Base-by-base conservation (phyloP, 2,113 vertebrate genomes). In the Phaethornis superciliosus region DNA sequence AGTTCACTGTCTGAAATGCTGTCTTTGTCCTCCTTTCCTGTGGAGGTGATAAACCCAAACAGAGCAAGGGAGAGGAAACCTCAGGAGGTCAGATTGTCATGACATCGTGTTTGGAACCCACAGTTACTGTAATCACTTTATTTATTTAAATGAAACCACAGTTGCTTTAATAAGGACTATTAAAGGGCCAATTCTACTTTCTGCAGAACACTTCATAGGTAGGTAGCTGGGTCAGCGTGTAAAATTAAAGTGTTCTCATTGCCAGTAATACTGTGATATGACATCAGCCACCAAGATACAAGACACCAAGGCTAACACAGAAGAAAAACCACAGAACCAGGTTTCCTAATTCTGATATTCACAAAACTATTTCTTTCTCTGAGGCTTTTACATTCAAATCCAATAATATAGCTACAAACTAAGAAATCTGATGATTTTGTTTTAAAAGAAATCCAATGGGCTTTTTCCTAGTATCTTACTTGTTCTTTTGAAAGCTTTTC, bases 401-500 rank as follows among this genome's bases (percentile, higher is more conserved):
- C 56, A 84, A 80, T 67, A 69, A 77, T 67, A 62, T 62, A 75
- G 22, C 35, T 72, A 68, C 63, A 82, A 79, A 60, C 27, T 72
- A 87, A 92, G 62, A 91, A 85, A 79, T 72, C 18, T 79, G 23
- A 32, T 89, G 60, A 55, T 12, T 76, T 89, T 28, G 20, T 84
- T 89, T 55, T 44, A n/a, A 85, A 91, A 85, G 3, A 85, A 69
- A 84, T 54, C 20, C 60, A 80, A 44, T 17, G 33, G 23, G 4
- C 9, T 70, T 85, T 87, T 88, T 51, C 51, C 46, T 85, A 62
- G 30, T 81, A 71, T 58, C 65, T 81, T 60, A 49, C 22, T 30
- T 92, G 28, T 93, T 46, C 49, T 68, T 90, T 86, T 69, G 62
- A 63, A 92, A 90, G 74, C 24, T 81, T 88, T 93, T 79, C 80